Evolutionary conservation across 2,888 invertebrate genomes (phyloP), one percentile per base, ranked within the genome.

Genomic region (Alloplasta piceator): DNA sequence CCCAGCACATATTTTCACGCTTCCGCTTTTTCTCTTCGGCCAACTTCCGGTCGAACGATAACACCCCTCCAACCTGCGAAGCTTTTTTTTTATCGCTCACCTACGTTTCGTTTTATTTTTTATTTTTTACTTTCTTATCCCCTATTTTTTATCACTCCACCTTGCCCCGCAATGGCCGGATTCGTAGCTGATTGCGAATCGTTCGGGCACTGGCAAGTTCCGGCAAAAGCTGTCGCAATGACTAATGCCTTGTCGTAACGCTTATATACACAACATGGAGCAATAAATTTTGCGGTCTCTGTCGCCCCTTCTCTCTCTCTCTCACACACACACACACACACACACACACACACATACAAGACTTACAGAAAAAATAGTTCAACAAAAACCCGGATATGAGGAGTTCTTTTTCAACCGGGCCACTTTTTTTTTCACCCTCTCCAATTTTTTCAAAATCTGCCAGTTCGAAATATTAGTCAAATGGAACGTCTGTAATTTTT

Each of bases 211-310:
- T 26, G 36, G 55, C 64, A 12, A 73, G 61, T 73, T 78, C 61
- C 61, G 73, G 68, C 55, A 73, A 67, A 73, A 73, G 26, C 63
- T 67, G 72, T 73, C 73, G 48, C 61, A 41, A 68, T 73, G 73
- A 78, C 55, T 68, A 73, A 78, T 72, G 66, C 41, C 48, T 12
- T 14, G 26, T 48, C 41, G 61, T 48, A 68, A 55, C 73, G 50
- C 14, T 7, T 61, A 50, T 26, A 26, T 26, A 26, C 26, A 26
- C 52, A 36, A 4, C 26, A 64, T 46, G 36, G 48, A 9, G 48
- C 64, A 58, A 74, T 66, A 66, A 64, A 74, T 74, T 73, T 66
- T 6, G 38, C 14, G 36, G 26, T 39, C 50, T 9, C 6, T 64
- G 26, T 48, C 60, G 43, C 9, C 14, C 61, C 14, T 14, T 50